Conservation (phyloP, 2,797 vertebrate species). For the Cirrhinus mrigala region DNA sequence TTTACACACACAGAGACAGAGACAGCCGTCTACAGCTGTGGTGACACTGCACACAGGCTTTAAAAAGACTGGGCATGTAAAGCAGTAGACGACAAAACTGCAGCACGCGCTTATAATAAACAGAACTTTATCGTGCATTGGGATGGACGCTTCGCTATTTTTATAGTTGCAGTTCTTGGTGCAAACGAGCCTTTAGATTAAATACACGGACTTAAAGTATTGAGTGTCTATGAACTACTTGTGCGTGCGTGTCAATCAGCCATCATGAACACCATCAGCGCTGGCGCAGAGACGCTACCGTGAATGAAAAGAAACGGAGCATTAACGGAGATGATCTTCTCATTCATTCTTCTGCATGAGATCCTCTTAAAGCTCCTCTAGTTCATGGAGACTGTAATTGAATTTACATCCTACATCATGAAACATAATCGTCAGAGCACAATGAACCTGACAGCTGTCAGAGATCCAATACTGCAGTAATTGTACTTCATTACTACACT, state of each 20-base stretch:
- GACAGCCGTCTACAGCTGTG: neutral
- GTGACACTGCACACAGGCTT: neutral
- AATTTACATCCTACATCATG: constrained; percentile 18
- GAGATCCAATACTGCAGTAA: neutral
- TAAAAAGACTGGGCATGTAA: neutral
- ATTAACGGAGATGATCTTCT: constrained; percentile 17
- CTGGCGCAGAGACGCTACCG: neutral
- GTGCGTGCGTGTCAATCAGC: neutral
- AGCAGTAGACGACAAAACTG: neutral
- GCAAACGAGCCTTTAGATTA: neutral
- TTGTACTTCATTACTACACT: neutral
- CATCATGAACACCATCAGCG: neutral
- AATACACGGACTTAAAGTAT: too few relatives aligned
- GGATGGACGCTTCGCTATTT: neutral
- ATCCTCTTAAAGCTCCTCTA: constrained; percentile 5
- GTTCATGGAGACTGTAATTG: constrained; percentile 4
- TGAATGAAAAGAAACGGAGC: constrained; percentile 3
- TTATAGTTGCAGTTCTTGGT: neutral
- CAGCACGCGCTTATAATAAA: neutral
- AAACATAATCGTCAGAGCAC: neutral
- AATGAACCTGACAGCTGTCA: constrained; percentile 11
- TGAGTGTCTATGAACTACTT: neutral
- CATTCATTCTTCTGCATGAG: neutral
- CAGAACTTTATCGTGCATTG: neutral
- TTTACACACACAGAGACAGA: neutral